phyloP scores from a whole-genome alignment of 2,888 invertebrate species.

The Antheraea assamensis region DNA sequence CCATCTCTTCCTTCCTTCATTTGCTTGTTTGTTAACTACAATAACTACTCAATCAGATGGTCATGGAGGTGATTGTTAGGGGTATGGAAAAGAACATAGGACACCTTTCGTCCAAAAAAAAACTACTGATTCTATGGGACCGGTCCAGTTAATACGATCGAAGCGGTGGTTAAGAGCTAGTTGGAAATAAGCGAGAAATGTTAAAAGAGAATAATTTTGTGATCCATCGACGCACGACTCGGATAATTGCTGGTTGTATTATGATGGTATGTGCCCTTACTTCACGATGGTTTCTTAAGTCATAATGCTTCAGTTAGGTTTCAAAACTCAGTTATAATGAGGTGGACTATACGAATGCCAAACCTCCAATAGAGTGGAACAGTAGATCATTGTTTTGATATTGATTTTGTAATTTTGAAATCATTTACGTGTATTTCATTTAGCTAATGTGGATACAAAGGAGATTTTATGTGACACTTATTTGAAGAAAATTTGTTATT shows the following conservation, averaged over 20 bases:
- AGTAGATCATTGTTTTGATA: background rate
- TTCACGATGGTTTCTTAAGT: background rate
- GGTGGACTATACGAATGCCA: background rate
- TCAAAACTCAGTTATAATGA: slow-evolving; percentile 4
- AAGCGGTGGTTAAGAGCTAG: background rate
- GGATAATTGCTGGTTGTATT: background rate
- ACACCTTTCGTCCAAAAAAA: too few relatives aligned
- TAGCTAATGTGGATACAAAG: too few relatives aligned
- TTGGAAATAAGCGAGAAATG: background rate
- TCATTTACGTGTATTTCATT: background rate
- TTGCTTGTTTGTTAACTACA: too few relatives aligned
- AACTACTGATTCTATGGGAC: background rate
- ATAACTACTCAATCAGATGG: too few relatives aligned
- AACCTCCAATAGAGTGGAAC: background rate
- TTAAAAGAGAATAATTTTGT: background rate
- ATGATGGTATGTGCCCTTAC: background rate
- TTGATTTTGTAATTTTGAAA: background rate
- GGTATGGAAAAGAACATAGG: too few relatives aligned
- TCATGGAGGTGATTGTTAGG: too few relatives aligned
- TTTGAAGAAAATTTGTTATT: too few relatives aligned
- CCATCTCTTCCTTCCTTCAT: too few relatives aligned
- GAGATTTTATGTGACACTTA: too few relatives aligned
- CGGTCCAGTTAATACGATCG: background rate
- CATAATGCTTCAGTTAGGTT: background rate
- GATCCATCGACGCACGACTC: background rate